phyloP scores from a whole-genome alignment of 2,113 vertebrate genomes.

The Psittacus erithacus region DNA sequence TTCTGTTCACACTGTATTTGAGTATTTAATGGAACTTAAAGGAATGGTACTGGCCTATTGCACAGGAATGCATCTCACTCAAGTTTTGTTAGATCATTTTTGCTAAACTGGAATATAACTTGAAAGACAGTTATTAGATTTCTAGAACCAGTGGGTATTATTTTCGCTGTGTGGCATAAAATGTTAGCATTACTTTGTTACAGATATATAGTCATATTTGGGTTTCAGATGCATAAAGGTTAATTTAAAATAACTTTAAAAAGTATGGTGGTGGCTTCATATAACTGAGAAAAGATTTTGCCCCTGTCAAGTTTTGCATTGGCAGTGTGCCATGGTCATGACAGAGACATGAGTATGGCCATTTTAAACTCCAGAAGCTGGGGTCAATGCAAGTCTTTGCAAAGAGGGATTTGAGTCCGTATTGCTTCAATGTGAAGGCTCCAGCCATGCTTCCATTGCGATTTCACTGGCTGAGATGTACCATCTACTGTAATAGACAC shows the following conservation, averaged over 20 bases:
- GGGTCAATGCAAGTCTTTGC: not conserved
- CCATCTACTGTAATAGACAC: not conserved
- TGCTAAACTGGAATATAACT: not conserved
- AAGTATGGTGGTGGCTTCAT: not conserved
- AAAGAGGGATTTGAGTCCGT: not conserved
- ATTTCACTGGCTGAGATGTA: not conserved
- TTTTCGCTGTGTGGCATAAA: not conserved
- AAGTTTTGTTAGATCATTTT: not conserved
- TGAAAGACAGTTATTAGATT: not conserved
- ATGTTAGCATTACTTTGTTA: not conserved
- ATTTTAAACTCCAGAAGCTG: not conserved
- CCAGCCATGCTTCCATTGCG: not conserved
- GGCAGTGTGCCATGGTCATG: fast-evolving
- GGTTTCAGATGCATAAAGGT: not conserved
- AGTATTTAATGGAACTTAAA: no score
- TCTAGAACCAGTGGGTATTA: not conserved
- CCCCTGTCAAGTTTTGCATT: not conserved
- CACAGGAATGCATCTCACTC: not conserved
- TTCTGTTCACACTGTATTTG: no score
- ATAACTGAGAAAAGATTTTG: not conserved
- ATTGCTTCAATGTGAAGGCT: not conserved
- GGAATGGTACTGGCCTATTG: not conserved
- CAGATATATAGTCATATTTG: not conserved
- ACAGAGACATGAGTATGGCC: fast-evolving
- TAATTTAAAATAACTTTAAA: not conserved